phyloP scores from a whole-genome alignment of 2,113 vertebrate species.

The Okapia johnstoni region DNA sequence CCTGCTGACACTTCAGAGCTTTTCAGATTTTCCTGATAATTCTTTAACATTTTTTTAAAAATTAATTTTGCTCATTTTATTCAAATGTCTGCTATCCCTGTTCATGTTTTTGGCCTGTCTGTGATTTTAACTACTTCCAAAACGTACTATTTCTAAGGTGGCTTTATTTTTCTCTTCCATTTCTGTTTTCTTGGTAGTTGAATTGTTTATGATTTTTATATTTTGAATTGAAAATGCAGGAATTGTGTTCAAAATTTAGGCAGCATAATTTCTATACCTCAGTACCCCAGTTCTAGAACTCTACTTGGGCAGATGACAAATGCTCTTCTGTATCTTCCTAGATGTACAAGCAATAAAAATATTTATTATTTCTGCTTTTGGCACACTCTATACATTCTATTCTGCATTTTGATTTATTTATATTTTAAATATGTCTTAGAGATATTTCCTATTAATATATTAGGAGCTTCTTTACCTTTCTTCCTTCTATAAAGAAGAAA shows the following conservation, averaged over 20 bases:
- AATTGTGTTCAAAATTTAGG: neutral
- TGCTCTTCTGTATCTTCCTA: neutral
- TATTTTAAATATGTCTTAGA: neutral
- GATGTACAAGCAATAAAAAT: neutral
- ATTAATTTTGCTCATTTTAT: neutral
- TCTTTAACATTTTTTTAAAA: neutral
- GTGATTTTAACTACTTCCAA: neutral
- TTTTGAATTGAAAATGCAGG: neutral
- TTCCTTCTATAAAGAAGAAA: neutral
- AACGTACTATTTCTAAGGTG: neutral
- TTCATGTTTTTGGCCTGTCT: neutral
- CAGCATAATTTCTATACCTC: neutral
- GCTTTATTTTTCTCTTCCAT: slow-evolving; percentile 21
- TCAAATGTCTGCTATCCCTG: neutral
- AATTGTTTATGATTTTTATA: neutral
- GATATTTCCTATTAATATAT: neutral
- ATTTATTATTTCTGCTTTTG: neutral
- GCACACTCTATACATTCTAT: neutral
- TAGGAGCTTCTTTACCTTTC: neutral
- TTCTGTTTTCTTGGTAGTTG: neutral
- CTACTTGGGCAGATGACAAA: neutral
- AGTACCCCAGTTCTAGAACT: neutral
- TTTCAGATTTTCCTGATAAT: neutral
- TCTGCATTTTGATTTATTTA: neutral
- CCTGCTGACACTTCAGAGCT: neutral